Evolutionary conservation across 2,113 vertebrate species (phyloP).

Genomic region (Trachemys scripta): DNA sequence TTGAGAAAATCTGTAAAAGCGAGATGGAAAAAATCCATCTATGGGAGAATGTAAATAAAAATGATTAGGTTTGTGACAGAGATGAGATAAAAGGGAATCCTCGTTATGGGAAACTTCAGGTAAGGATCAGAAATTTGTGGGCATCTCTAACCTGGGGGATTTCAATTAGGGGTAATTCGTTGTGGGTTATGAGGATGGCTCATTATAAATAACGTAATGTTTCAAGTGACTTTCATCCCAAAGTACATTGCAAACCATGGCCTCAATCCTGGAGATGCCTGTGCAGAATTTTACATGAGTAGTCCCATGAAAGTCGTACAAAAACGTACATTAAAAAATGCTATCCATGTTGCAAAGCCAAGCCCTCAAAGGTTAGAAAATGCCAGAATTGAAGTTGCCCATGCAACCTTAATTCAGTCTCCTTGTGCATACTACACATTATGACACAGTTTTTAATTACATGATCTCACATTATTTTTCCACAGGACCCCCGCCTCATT

Average conservation of each 20-base stretch:
- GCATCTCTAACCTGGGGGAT: background rate
- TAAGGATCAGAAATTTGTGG: background rate
- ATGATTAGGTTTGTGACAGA: background rate
- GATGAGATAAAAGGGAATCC: background rate
- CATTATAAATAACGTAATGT: rapidly evolving
- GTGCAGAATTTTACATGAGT: background rate
- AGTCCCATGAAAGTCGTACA: background rate
- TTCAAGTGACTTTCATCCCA: background rate
- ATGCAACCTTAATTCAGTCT: background rate
- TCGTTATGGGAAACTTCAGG: background rate
- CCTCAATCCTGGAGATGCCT: background rate
- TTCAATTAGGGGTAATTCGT: background rate
- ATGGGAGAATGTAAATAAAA: background rate
- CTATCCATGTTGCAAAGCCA: background rate
- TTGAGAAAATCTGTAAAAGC: background rate
- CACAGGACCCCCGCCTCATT: background rate
- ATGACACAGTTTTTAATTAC: background rate
- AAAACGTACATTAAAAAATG: rapidly evolving
- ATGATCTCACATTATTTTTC: background rate
- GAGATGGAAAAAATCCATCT: background rate
- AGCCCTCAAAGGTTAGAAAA: background rate
- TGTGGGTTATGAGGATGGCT: background rate
- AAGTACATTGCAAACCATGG: background rate
- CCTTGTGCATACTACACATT: background rate
- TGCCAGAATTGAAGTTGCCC: too few species aligned